Base-by-base conservation (phyloP, 2,797 vertebrate genomes). In the Enteromius thamalakanensis region DNA sequence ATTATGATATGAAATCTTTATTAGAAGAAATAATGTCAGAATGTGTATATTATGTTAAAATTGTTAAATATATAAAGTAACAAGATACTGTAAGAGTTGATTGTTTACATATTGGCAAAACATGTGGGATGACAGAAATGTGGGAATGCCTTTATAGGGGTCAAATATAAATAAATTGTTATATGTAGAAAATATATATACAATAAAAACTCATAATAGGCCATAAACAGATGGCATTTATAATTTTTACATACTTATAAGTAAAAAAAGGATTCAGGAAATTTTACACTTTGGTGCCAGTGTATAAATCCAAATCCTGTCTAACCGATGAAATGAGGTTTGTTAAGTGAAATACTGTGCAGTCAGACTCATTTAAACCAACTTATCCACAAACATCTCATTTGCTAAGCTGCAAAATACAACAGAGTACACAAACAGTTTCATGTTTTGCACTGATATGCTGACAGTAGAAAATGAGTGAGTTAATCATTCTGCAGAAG, bases 381-480 rank as follows among this genome's bases (percentile, higher is more conserved):
- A 23, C 29, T 58, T 76, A 40, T 15, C 21, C 51, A 58, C 72
- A 23, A 9, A 55, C 11, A 40, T 58, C 34, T 15, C 1, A 75
- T 37, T 37, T 55, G 11, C 0, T 3, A 55, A 11, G 17, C 49
- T 14, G 32, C 29, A 75, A 23, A 55, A 10, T 12, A 74, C 29
- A 74, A 34, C 34, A 12, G 23, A 70, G 42, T 19, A 26, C 40
- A 69, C 23, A 17, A 64, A 64, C 11, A n/a, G 47, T 74, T 19
- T 8, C 1, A 40, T 37, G 34, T 55, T 75, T 60, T 40, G 21
- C 29, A 37, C 21, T 37, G 64, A 34, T 8, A 79, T 67, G 37
- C 62, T 37, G 7, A 65, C 49, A 79, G 58, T 42, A 71, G 68
- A 76, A 84, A 70, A 65, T 21, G 45, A 14, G 32, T 19, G 4